Evolutionary conservation across 2,113 vertebrate genomes (phyloP), one percentile per base, ranked within the genome.

Genomic region (Phaethornis superciliosus): DNA sequence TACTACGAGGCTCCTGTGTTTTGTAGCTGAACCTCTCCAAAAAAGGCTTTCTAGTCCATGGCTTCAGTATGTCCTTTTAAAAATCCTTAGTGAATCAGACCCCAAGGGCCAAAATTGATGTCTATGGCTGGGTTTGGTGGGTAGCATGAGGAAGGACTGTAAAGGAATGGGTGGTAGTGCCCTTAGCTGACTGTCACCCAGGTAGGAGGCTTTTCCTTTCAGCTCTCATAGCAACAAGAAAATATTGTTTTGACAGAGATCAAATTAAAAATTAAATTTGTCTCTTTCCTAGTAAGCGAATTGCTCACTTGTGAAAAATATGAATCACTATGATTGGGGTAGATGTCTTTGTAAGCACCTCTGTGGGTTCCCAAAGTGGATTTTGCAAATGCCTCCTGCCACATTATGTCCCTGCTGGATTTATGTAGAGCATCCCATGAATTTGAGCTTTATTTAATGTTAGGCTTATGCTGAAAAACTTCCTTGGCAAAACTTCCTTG

Each of bases 211-310:
- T 92, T 96, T 95, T 95, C 77, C 60, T 88, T 85, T 85, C 70
- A 84, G 85, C 88, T 88, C 93, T 95, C 94, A 92, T 91, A 95
- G 94, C 90, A 95, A 97, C 94, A n/a, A 86, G 94, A 78, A 95
- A 95, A 91, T 95, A 96, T 47, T 94, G 95, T 78, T 96, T 95
- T 95, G 95, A 91, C 16, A 33, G 82, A 69, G 88, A 88, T 81
- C 24, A 56, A 93, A 95, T 94, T 95, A 95, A 94, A 96, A 95
- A 95, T 88, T 68, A 92, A 84, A 84, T 90, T 94, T 90, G 83
- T 95, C 79, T 92, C 47, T 85, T 94, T 93, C 80, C 83, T 79
- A n/a, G 90, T 93, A 94, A 95, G 93, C 4, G 24, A 94, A 96
- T 86, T 95, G 69, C 88, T 96, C 85, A 22, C 88, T 95, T 10